Evolutionary conservation across 2,888 invertebrate genomes (phyloP), one percentile per base, ranked within the genome.

Genomic region (Eudemis profundana): DNA sequence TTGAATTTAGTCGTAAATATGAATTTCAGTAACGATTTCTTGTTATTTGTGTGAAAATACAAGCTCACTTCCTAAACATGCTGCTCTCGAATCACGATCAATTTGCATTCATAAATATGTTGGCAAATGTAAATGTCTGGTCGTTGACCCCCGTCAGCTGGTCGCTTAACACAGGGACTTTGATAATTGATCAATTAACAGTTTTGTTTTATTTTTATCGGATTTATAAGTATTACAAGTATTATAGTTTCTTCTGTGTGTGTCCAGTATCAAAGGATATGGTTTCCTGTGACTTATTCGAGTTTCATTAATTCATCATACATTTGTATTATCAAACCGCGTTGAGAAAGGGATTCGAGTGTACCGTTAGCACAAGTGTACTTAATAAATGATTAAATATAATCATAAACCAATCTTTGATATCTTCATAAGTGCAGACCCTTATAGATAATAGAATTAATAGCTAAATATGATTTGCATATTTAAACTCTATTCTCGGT

Each of bases 71-170:
- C 40, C 53, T 40, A 14, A 19, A 1, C 4, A 17, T 12, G 7
- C n/a, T n/a, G n/a, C 4, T 17, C n/a, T 29, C 29, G 14, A 27
- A 50, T 61, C 21, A 46, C 15, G 17, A 38, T 33, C 33, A 61
- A 54, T 62, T 54, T 47, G 38, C 62, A 62, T 54, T 29, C 17
- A 54, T 62, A 47, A 54, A 62, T 62, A 54, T 44, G 47, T 47
- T 40, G 54, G 38, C 38, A 40, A 54, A 51, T 61, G 50, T 33
- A 17, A 50, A 42, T n/a, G 47, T 27, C 38, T 23, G 53, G 47
- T 47, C 62, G 14, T 23, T 46, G 53, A 54, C 46, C 42, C 15
- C 17, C 0, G 10, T 47, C 53, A 62, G 38, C 53, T 62, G 53
- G 23, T 46, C 38, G 33, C 17, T 17, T 3, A 1, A 8, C 19